Evolutionary conservation across 2,797 vertebrate species (phyloP), one percentile per base, ranked within the genome.

Genomic region (Mionectes olivaceus): DNA sequence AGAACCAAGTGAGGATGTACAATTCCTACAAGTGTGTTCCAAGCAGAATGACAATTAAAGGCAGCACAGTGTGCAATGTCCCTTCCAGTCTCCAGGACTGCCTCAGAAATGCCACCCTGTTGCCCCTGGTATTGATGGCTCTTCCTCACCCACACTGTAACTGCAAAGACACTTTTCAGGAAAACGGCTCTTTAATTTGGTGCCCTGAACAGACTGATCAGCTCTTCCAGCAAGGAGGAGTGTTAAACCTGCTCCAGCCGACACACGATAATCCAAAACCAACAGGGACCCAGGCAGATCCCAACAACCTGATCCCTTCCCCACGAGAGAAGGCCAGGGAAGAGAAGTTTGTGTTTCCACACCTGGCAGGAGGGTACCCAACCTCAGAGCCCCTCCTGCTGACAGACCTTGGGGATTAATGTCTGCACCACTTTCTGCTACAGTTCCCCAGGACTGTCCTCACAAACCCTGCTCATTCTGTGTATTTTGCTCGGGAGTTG

Each of bases 191-290:
- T 57, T 9, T 5, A 37, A 65, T 52, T 24, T 33, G 35, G 30
- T 9, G 1, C 22, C 13, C 32, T 35, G 49, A 25, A 6, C 12
- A 53, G 59, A 15, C 17, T 14, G 18, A 43, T 9, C 69, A 73
- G 73, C 83, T 73, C 63, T 27, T 18, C 10, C 1, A 49, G 71
- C 30, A 19, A 14, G 5, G 23, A 13, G 27, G 44, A n/a, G 28
- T 25, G 5, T 63, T 19, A 15, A 49, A 44, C 7, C 32, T 32
- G 15, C 64, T 47, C 37, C 35, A 68, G 50, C 39, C 41, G 41
- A 47, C 64, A 17, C 1, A 0, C 1, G 21, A 6, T 1, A 23
- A 13, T 12, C 30, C 5, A 7, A n/a, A 52, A 0, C 25, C 55
- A 24, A 77, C 30, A 61, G 61, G 25, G 13, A 63, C 52, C n/a